Conservation (phyloP, 1,140 invertebrate genomes). For the Eumeta japonica region DNA sequence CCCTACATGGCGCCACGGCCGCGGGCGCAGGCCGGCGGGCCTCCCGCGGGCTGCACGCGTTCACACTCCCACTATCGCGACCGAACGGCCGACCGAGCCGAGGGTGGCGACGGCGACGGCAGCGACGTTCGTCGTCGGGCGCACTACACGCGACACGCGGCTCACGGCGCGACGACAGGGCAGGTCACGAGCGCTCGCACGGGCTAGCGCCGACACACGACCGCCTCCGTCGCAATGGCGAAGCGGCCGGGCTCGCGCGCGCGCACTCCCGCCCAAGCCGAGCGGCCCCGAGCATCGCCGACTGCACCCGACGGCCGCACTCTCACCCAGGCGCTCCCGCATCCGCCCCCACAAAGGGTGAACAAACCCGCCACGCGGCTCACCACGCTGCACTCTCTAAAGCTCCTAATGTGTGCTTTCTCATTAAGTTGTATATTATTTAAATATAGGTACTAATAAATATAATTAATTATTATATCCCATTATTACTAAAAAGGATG, state of each 20-base stretch:
- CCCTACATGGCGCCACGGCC: slow-evolving; percentile 52
- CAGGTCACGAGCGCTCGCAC: slow-evolving; percentile 34
- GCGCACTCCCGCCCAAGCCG: slow-evolving; percentile 44
- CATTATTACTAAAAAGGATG: too few relatives aligned
- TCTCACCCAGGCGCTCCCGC: slow-evolving; percentile 37
- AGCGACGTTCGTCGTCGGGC: slow-evolving; percentile 30
- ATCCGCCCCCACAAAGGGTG: slow-evolving; percentile 37
- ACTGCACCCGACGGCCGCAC: slow-evolving; percentile 32
- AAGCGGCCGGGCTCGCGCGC: slow-evolving; percentile 52
- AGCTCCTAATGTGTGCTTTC: too few relatives aligned
- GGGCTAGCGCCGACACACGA: slow-evolving; percentile 48
- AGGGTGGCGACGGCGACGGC: slow-evolving; percentile 9
- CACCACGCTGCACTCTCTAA: too few relatives aligned
- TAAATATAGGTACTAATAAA: too few relatives aligned
- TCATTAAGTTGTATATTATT: too few relatives aligned
- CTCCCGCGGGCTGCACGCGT: slow-evolving; percentile 25
- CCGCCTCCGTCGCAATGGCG: slow-evolving; percentile 54
- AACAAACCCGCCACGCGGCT: slow-evolving; percentile 51
- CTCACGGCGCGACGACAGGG: slow-evolving; percentile 10
- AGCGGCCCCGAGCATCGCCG: slow-evolving; percentile 41
- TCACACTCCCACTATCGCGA: slow-evolving; percentile 4
- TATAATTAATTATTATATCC: too few relatives aligned
- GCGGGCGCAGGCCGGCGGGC: slow-evolving; percentile 33
- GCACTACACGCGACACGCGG: slow-evolving; percentile 24
- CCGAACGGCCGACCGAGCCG: slow-evolving; percentile 5